A percentile compares a stretch with the other conserved stretches of the same genome.
Conservation (phyloP, 2,888 invertebrate species). For the Glaucopsyche alexis region DNA sequence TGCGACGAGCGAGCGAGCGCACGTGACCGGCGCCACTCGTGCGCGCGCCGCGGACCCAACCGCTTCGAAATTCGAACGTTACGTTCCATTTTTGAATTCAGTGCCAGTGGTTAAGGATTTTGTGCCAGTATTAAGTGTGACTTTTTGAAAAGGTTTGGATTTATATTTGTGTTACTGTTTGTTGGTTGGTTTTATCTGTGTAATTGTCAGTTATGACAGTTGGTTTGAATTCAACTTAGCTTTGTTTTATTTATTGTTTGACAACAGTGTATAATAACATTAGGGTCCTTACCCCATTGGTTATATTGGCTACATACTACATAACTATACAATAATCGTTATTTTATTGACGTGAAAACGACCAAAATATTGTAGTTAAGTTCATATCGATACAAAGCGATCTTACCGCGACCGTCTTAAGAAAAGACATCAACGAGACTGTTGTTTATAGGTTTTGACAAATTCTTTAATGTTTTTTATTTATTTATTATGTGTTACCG, state of each 20-base stretch:
- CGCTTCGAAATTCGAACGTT: slow-evolving; percentile 60
- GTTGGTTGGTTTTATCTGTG: slow-evolving; percentile 9
- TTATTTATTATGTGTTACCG: not conserved
- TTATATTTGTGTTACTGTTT: slow-evolving; percentile 38
- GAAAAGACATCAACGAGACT: slow-evolving; percentile 68
- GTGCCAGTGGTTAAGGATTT: slow-evolving; percentile 73
- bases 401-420: slow-evolving; percentile 43
- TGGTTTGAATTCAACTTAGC: not conserved
- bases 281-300: not conserved
- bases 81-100: slow-evolving; percentile 55
- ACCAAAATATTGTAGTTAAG: not conserved
- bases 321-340: not conserved
- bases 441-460: not conserved
- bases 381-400: not conserved
- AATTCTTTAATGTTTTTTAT: not conserved
- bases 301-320: not conserved
- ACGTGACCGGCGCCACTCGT: slow-evolving; percentile 73
- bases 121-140: slow-evolving; percentile 62
- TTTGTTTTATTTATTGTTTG: not conserved
- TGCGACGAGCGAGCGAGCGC: slow-evolving; percentile 59
- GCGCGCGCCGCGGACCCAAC: slow-evolving; percentile 71
- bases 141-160: slow-evolving; percentile 54
- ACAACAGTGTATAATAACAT: not conserved
- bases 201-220: not conserved
- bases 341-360: not conserved